Base-by-base conservation (phyloP, 2,113 vertebrate species). In the Tonatia bakeri region DNA sequence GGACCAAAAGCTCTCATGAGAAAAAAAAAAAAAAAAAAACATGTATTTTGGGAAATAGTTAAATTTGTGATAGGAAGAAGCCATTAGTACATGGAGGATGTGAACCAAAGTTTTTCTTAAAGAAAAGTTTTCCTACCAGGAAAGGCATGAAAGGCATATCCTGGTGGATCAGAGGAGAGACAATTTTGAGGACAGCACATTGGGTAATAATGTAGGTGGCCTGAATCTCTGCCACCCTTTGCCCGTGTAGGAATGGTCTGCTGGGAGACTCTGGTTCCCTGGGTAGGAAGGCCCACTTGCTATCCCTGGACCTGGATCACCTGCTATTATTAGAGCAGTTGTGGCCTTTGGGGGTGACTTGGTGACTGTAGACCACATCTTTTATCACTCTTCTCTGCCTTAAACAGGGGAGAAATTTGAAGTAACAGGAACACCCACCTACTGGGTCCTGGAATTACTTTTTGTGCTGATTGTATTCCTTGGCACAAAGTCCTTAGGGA, bases 351-450 rank as follows among this genome's bases (percentile, higher is more conserved):
- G 13, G 28, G 43, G 14, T 47, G 28, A 17, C n/a, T 24, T 45
- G 64, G 8, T 47, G 54, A 36, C 4, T 0, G 0, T 28, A 24
- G 17, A 4, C 17, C 2, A 0, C 8, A 0, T 7, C 38, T 14
- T 9, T 56, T 14, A 1, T 31, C 40, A 10, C 5, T n/a, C 16
- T 12, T n/a, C 3, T 54, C 24, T 56, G 36, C 8, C 26, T 3
- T 16, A 19, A 10, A 8, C 0, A n/a, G 40, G 5, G 19, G 1
- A 22, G 5, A 40, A 2, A 20, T 33, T 5, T 22, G 1, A 43
- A 5, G 11, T n/a, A 0, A 12, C 10, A 8, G 7, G 40, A 64
- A 15, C 4, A 2, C 16, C 20, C 14, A 0, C 11, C 11, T 10
- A 0, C 13, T 1, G 33, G 61, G 28, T 1, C 36, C 19, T 24